Conservation (phyloP, 2,113 vertebrate genomes). For the Eulemur macaco region DNA sequence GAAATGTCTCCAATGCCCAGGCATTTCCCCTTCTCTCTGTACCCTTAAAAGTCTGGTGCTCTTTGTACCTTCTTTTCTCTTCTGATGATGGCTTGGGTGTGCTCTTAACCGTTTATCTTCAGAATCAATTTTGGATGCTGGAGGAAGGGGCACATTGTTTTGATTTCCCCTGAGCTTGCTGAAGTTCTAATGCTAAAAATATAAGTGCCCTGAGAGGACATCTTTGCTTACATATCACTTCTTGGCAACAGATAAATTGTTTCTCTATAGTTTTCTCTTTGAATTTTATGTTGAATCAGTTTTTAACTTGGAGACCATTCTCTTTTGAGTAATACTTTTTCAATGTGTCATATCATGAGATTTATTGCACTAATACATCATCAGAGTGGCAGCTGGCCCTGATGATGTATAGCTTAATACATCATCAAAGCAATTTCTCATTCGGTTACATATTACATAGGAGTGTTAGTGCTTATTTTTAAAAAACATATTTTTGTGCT, state of each 20-base stretch:
- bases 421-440: slow-evolving; percentile 81
- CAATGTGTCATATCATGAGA: slow-evolving; percentile 73
- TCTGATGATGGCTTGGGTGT: background rate
- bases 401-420: slow-evolving; percentile 83
- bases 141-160: background rate
- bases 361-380: slow-evolving; percentile 82
- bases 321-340: slow-evolving; percentile 78
- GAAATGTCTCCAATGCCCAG: background rate
- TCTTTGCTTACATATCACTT: slow-evolving; percentile 54
- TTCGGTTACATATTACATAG: slow-evolving; percentile 70
- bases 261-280: slow-evolving; percentile 61
- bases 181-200: slow-evolving; percentile 35
- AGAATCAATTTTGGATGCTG: background rate
- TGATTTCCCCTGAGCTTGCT: slow-evolving; percentile 56
- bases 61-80: background rate
- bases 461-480: slow-evolving; percentile 41
- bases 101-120: background rate
- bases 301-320: slow-evolving; percentile 69
- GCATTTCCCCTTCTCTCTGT: too few relatives aligned
- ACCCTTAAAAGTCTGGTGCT: background rate
- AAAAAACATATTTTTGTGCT: slow-evolving; percentile 24
- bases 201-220: slow-evolving; percentile 16
- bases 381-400: slow-evolving; percentile 74
- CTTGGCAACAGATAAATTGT: slow-evolving; percentile 52
- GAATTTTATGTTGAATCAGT: slow-evolving; percentile 63